Conservation (phyloP, 2,888 invertebrate genomes). For the Tiliacea citrago region DNA sequence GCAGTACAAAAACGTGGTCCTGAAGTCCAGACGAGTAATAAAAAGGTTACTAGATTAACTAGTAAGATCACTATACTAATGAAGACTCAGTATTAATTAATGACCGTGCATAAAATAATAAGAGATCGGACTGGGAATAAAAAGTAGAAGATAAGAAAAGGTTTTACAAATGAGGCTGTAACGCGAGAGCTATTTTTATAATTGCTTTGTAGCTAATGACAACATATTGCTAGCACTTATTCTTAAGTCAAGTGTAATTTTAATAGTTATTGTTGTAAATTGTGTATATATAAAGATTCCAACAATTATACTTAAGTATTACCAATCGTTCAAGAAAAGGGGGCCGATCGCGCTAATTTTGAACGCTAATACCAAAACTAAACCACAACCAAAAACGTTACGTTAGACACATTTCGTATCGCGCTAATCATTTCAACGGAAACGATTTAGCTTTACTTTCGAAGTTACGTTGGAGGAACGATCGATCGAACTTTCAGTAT, state of each 20-base stretch:
- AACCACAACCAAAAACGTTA: no score
- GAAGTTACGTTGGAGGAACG: no score
- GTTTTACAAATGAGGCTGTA: slow-evolving; percentile 12
- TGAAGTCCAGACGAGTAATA: slow-evolving; percentile 25
- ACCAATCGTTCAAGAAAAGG: background rate
- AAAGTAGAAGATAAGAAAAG: slow-evolving; percentile 23
- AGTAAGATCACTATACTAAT: slow-evolving; percentile 51
- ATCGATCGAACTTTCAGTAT: no score
- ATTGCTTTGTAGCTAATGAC: background rate
- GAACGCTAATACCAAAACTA: no score
- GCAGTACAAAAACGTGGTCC: slow-evolving; percentile 32
- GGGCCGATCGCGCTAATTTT: no score
- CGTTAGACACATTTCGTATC: no score
- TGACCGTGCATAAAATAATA: slow-evolving; percentile 23
- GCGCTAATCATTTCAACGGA: no score
- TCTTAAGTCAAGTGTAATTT: background rate
- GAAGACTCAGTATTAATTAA: slow-evolving; percentile 53
- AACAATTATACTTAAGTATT: background rate
- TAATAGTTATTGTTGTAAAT: background rate
- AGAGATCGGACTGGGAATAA: slow-evolving; percentile 5
- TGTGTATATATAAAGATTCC: no score
- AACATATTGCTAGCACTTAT: background rate
- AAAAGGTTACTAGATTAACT: slow-evolving; percentile 59
- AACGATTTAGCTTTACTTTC: no score
- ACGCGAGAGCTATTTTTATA: slow-evolving; percentile 34